phyloP scores from a whole-genome alignment of 92 coral and sea anemone species.

The Actinernus sp. region DNA sequence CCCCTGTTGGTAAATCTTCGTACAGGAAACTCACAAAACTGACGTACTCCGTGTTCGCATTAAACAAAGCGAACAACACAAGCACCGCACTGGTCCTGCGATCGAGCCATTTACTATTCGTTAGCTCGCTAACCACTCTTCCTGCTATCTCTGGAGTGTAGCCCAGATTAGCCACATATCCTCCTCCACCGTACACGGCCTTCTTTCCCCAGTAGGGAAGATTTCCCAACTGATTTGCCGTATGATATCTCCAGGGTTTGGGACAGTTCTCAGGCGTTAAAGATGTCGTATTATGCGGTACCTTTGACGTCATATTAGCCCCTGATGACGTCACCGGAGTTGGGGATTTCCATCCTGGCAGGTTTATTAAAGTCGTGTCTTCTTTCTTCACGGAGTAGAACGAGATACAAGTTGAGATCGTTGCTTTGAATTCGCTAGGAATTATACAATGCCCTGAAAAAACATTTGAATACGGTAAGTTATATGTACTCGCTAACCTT shows the following conservation, averaged over 20 bases:
- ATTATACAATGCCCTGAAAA: conserved; percentile 26
- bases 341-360: conserved; percentile 52
- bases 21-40: conserved; percentile 51
- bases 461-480: no score
- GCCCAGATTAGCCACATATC: conserved; percentile 73
- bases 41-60: conserved; percentile 61
- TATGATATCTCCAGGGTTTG: conserved; percentile 73
- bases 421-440: background rate
- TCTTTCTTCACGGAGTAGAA: conserved; percentile 49
- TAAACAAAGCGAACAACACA: conserved; percentile 51
- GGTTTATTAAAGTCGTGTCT: conserved; percentile 62
- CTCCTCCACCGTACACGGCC: conserved; percentile 71
- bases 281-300: background rate
- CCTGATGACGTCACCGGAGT: background rate
- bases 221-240: conserved; percentile 24
- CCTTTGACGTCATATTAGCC: conserved; percentile 4
- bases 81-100: conserved; percentile 57
- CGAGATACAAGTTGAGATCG: conserved; percentile 4
- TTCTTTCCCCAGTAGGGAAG: conserved; percentile 37
- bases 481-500: no score
- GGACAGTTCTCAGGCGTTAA: conserved; percentile 69
- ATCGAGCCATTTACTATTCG: conserved; percentile 56
- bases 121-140: conserved; percentile 38
- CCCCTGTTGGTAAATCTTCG: conserved; percentile 69
- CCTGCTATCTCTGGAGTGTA: conserved; percentile 42